Evolutionary conservation across 2,888 invertebrate species (phyloP).

Genomic region (Drosophila pseudotalamancana): DNA sequence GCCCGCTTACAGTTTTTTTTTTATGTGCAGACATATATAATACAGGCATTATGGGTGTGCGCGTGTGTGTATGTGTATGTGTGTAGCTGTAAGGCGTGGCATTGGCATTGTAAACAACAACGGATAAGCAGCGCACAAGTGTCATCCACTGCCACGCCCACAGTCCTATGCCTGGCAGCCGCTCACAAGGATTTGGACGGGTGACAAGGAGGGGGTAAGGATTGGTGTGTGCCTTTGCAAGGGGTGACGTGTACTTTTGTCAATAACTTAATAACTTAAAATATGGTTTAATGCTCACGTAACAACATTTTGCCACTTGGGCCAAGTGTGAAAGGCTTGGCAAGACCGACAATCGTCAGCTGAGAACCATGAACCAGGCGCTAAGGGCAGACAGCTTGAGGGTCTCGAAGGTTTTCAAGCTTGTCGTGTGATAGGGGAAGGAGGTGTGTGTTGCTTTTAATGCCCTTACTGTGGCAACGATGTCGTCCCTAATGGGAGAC

Average conservation of each 20-base stretch:
- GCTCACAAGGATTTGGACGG: too few relatives aligned
- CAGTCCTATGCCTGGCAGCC: conserved; percentile 27
- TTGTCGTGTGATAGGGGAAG: conserved; percentile 1
- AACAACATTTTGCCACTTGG: conserved; percentile 79
- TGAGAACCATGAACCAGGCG: conserved; percentile 31
- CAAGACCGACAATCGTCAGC: conserved; percentile 14
- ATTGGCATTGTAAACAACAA: conserved; percentile 74
- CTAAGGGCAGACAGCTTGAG: conserved; percentile 32
- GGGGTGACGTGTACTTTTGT: conserved; percentile 75
- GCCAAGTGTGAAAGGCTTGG: conserved; percentile 58
- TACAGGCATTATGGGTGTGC: conserved; percentile 52
- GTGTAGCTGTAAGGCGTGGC: conserved; percentile 63
- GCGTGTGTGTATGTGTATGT: conserved; percentile 24
- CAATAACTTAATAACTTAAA: conserved; percentile 81
- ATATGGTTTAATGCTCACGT: conserved; percentile 78
- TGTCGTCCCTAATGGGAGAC: too few relatives aligned
- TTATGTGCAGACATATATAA: conserved; percentile 70
- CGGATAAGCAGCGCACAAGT: conserved; percentile 76
- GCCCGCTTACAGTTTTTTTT: conserved; percentile 57
- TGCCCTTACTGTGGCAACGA: background rate
- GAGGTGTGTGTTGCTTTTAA: conserved; percentile 3
- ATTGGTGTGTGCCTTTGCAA: conserved; percentile 17
- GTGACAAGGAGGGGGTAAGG: too few relatives aligned
- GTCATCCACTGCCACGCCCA: conserved; percentile 62
- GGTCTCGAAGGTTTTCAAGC: conserved; percentile 9